These are phyloP conservation scores for Melanotaenia trifasciata DNA, from an alignment of 2,797 vertebrate species.

Conservation along the genomic window DNA sequence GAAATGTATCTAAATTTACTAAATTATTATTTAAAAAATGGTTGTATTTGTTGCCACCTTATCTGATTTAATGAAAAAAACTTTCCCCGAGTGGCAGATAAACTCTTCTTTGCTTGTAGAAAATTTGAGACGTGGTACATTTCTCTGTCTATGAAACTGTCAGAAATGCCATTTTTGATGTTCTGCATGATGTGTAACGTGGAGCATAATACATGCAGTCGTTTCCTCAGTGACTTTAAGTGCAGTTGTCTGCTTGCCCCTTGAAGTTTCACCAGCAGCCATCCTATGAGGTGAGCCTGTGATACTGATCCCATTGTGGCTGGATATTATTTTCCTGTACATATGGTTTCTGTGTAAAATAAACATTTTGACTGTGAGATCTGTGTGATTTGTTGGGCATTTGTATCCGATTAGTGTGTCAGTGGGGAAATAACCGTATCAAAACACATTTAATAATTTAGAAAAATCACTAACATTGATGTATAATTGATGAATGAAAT, in stretches of 20 bases:
- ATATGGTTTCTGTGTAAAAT: slow-evolving; percentile 77
- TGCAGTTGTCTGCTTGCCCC: slow-evolving; percentile 60
- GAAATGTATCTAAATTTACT: slow-evolving; percentile 29
- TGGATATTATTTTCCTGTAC: slow-evolving; percentile 70
- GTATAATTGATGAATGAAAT: not conserved
- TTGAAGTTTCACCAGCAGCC: slow-evolving; percentile 65
- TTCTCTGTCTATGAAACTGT: slow-evolving; percentile 58
- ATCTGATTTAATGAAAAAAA: slow-evolving; percentile 15
- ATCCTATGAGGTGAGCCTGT: slow-evolving; percentile 63
- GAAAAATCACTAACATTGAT: no score
- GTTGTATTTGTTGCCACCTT: slow-evolving; percentile 7
- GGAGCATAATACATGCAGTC: slow-evolving; percentile 52
- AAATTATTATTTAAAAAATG: slow-evolving; percentile 2
- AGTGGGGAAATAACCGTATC: not conserved
- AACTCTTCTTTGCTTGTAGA: slow-evolving; percentile 57
- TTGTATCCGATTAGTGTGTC: not conserved
- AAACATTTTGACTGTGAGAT: slow-evolving; percentile 49
- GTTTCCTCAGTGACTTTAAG: slow-evolving; percentile 60
- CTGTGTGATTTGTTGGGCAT: not conserved
- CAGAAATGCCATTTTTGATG: slow-evolving; percentile 78
- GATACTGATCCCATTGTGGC: slow-evolving; percentile 51
- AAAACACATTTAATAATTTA: not conserved
- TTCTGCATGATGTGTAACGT: slow-evolving; percentile 75
- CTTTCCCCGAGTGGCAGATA: slow-evolving; percentile 38
- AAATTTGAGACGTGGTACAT: slow-evolving; percentile 46